Conservation (phyloP, 2,113 vertebrate species). For the Brienomyrus brachyistius region DNA sequence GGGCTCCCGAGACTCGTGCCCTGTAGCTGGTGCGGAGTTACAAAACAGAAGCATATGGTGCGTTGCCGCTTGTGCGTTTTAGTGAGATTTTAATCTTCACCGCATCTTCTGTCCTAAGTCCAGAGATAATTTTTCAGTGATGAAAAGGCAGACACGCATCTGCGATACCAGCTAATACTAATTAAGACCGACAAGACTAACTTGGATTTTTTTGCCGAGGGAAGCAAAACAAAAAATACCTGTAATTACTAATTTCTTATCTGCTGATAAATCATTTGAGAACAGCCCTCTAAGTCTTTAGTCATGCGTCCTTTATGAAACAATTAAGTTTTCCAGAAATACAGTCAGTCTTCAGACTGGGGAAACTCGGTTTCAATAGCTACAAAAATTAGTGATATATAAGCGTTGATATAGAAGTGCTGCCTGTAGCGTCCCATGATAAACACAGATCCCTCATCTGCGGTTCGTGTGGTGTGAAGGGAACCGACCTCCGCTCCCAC, state of each 20-base stretch:
- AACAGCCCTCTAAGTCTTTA: not conserved
- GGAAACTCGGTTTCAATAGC: not conserved
- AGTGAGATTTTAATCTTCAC: not conserved
- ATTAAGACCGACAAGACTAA: not conserved
- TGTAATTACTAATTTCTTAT: not conserved
- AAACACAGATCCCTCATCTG: not conserved
- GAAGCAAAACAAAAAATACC: not conserved
- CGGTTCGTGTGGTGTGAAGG: not conserved
- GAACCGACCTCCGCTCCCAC: not conserved
- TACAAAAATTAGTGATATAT: not conserved
- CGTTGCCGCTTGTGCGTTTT: not conserved
- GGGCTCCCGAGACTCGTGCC: constrained; percentile 27
- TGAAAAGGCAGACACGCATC: not conserved
- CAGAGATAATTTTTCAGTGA: not conserved
- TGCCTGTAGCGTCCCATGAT: not conserved
- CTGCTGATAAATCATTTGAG: not conserved
- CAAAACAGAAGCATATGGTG: not conserved
- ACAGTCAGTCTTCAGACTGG: not conserved
- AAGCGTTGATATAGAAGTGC: not conserved
- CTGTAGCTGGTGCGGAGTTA: not conserved
- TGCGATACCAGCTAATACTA: not conserved
- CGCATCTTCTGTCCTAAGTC: not conserved
- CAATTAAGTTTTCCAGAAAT: not conserved
- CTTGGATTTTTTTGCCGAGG: not conserved
- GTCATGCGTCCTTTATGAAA: not conserved